Evolutionary conservation across 2,797 vertebrate species (phyloP).

Genomic region (Delichon dasypus): DNA sequence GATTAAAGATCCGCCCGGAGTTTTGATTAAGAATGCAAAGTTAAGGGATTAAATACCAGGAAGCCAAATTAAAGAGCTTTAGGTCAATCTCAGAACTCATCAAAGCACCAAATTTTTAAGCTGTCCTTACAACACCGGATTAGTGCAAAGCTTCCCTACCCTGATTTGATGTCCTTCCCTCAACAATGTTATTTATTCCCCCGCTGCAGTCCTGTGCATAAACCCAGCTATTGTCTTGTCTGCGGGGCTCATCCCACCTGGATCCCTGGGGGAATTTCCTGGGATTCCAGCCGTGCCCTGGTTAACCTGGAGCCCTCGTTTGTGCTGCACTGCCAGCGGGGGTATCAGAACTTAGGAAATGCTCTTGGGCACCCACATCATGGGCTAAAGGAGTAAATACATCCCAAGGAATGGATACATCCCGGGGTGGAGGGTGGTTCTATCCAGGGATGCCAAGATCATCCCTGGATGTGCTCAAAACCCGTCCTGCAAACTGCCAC

Average conservation of each 20-base stretch:
- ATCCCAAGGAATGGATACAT: too few relatives aligned
- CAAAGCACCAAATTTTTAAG: slow-evolving; percentile 86
- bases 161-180: slow-evolving; percentile 68
- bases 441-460: neutral
- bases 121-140: slow-evolving; percentile 87
- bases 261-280: neutral
- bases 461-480: neutral
- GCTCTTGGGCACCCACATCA: neutral
- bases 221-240: slow-evolving; percentile 55
- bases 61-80: slow-evolving; percentile 95
- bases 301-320: neutral
- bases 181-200: slow-evolving; percentile 28
- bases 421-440: neutral
- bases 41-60: slow-evolving; percentile 90
- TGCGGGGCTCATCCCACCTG: slow-evolving; percentile 57
- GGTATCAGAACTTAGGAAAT: neutral
- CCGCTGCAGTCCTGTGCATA: slow-evolving; percentile 13
- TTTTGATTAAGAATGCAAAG: slow-evolving; percentile 94
- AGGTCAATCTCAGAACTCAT: slow-evolving; percentile 92
- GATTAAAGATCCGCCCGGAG: slow-evolving; percentile 90
- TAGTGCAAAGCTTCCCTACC: slow-evolving; percentile 80
- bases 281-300: neutral
- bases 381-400: neutral
- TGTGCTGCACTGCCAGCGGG: neutral
- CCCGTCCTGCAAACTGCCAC: neutral